Conservation (phyloP, 2,888 invertebrate species). For the Microplitis manilae region DNA sequence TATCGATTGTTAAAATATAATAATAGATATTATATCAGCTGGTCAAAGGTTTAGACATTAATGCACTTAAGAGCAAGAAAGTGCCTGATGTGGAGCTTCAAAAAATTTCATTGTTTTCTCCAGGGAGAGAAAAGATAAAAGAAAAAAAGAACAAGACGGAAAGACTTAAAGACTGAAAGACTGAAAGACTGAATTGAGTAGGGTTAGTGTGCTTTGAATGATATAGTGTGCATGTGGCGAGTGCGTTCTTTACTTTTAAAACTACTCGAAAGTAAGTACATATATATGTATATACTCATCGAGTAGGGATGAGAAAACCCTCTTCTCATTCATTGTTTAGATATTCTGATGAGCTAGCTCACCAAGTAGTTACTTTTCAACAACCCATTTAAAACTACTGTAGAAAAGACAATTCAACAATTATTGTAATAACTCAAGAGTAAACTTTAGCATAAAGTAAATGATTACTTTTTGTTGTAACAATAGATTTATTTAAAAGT, state of each 20-base stretch:
- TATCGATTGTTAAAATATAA: background rate
- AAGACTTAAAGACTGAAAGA: constrained; percentile 7
- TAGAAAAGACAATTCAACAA: constrained; percentile 15
- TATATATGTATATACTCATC: background rate
- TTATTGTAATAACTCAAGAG: constrained; percentile 11
- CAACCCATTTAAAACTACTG: constrained; percentile 55
- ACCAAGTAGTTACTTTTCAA: constrained; percentile 60
- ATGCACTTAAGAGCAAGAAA: constrained; percentile 12
- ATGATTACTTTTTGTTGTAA: background rate
- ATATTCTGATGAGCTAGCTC: constrained; percentile 67
- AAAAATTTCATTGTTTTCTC: constrained; percentile 19
- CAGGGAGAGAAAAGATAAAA: constrained; percentile 18
- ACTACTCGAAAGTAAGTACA: constrained; percentile 47
- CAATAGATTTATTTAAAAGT: background rate
- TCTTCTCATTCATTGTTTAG: constrained; percentile 61
- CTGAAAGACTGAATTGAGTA: constrained; percentile 27
- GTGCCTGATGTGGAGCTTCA: constrained; percentile 3
- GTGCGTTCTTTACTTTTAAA: constrained; percentile 51
- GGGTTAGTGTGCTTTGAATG: constrained; percentile 28
- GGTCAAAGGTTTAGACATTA: background rate
- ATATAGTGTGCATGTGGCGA: constrained; percentile 14
- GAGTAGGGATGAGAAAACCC: constrained; percentile 15
- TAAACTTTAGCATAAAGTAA: background rate
- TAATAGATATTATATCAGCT: background rate
- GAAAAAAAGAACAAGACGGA: constrained; percentile 6